phyloP scores from a whole-genome alignment of 2,888 invertebrate species.

The Lydus trimaculatus region DNA sequence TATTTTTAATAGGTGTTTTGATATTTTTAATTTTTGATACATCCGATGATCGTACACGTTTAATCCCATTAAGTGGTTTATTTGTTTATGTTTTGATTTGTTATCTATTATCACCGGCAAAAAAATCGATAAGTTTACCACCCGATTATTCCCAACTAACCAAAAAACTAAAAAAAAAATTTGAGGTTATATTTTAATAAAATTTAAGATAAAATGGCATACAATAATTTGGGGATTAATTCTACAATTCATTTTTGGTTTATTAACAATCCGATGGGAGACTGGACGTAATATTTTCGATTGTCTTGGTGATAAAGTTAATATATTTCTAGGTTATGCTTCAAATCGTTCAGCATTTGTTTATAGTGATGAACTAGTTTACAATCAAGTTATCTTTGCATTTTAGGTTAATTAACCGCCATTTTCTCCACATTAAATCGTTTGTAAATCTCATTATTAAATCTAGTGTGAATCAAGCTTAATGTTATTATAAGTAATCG shows the following conservation, averaged over 20 bases:
- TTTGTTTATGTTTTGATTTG: slow-evolving; percentile 20
- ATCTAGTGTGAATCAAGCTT: no score
- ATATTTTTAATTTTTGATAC: slow-evolving; percentile 22
- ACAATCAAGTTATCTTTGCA: slow-evolving; percentile 73
- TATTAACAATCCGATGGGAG: slow-evolving; percentile 86
- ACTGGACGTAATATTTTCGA: slow-evolving; percentile 75
- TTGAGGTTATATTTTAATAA: no score
- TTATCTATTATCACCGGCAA: slow-evolving; percentile 25
- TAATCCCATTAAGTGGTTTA: slow-evolving; percentile 27
- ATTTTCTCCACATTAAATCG: no score
- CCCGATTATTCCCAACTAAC: no score
- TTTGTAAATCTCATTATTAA: no score
- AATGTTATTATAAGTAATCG: no score
- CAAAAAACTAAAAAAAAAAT: no score
- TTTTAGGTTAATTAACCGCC: slow-evolving; percentile 72
- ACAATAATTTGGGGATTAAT: slow-evolving; percentile 81
- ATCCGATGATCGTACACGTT: slow-evolving; percentile 18
- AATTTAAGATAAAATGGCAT: slow-evolving; percentile 76
- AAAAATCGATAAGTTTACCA: slow-evolving; percentile 18
- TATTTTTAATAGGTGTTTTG: slow-evolving; percentile 15
- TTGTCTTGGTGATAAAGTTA: slow-evolving; percentile 70
- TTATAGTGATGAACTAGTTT: slow-evolving; percentile 75
- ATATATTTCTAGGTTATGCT: slow-evolving; percentile 81
- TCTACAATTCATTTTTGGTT: slow-evolving; percentile 84
- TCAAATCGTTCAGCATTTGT: slow-evolving; percentile 84